Percentiles rank a stretch among this genome's conserved stretches.
Conservation (phyloP, 2,888 invertebrate genomes). For the Eutolmus rufibarbis region DNA sequence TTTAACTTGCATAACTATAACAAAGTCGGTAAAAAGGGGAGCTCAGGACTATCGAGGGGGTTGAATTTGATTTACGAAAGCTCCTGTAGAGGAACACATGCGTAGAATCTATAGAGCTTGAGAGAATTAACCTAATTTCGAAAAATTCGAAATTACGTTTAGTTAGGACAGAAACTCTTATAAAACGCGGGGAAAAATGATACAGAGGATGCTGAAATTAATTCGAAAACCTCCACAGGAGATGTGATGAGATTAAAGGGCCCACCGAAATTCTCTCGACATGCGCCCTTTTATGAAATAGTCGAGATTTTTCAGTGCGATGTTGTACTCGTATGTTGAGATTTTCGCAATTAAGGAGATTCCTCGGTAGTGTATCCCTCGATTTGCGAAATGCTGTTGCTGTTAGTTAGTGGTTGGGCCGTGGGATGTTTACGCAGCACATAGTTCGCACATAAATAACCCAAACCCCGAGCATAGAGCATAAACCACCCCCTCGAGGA, state of each 20-base stretch:
- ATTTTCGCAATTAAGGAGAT: constrained; percentile 24
- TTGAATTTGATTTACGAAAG: not conserved
- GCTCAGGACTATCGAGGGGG: not conserved
- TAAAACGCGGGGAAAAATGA: not conserved
- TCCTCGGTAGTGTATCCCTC: not conserved
- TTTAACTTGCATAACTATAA: not conserved
- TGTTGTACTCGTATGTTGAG: constrained; percentile 14
- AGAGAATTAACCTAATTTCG: not conserved
- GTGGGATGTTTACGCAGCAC: constrained; percentile 30
- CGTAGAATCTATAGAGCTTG: not conserved
- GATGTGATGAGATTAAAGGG: not conserved
- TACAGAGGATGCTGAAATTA: not conserved
- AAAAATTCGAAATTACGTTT: not conserved
- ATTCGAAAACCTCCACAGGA: not conserved
- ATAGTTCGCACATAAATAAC: constrained; percentile 37
- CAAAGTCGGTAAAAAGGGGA: not conserved
- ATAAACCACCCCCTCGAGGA: not conserved
- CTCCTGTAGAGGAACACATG: not conserved
- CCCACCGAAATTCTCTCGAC: not conserved
- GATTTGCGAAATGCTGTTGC: constrained; percentile 31
- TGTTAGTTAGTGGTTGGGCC: constrained; percentile 28
- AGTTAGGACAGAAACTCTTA: not conserved
- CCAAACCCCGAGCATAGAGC: not conserved
- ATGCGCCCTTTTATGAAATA: not conserved
- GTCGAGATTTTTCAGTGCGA: not conserved